phyloP scores from a whole-genome alignment of 2,888 invertebrate genomes.

The Cerastoderma edule region DNA sequence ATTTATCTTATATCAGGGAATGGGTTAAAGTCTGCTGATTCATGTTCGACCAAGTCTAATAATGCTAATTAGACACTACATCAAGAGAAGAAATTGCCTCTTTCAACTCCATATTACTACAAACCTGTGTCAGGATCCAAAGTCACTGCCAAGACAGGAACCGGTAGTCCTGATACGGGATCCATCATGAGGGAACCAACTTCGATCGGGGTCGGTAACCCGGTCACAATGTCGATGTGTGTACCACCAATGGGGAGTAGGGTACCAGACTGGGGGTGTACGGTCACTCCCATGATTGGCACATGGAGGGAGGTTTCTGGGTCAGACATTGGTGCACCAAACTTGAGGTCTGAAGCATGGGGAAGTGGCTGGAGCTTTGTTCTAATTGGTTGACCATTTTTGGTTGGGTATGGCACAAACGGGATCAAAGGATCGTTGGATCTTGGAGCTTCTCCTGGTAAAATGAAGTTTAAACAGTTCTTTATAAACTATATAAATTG shows the following conservation, averaged over 20 bases:
- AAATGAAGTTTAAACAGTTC: neutral
- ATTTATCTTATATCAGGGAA: no score
- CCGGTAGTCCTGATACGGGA: slow-evolving; percentile 75
- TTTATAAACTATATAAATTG: no score
- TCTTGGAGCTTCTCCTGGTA: slow-evolving; percentile 76
- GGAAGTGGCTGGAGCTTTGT: slow-evolving; percentile 76
- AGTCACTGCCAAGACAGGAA: slow-evolving; percentile 80
- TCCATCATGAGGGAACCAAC: slow-evolving; percentile 81
- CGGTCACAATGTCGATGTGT: slow-evolving; percentile 81
- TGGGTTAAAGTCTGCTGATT: no score
- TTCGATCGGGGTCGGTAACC: slow-evolving; percentile 81
- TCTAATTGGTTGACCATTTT: slow-evolving; percentile 69
- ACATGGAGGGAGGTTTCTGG: slow-evolving; percentile 79
- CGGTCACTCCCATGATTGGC: slow-evolving; percentile 81
- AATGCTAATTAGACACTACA: no score
- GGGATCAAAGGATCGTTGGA: slow-evolving; percentile 78
- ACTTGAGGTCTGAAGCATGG: slow-evolving; percentile 74
- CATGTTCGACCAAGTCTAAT: no score
- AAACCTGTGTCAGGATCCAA: slow-evolving; percentile 78
- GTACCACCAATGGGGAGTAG: slow-evolving; percentile 80
- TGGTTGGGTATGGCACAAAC: slow-evolving; percentile 77
- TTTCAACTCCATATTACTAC: neutral
- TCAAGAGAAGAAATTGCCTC: no score
- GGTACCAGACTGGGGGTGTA: slow-evolving; percentile 79
- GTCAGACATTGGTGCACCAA: slow-evolving; percentile 78